phyloP scores from a whole-genome alignment of 2,113 vertebrate genomes.

The Bucco capensis region DNA sequence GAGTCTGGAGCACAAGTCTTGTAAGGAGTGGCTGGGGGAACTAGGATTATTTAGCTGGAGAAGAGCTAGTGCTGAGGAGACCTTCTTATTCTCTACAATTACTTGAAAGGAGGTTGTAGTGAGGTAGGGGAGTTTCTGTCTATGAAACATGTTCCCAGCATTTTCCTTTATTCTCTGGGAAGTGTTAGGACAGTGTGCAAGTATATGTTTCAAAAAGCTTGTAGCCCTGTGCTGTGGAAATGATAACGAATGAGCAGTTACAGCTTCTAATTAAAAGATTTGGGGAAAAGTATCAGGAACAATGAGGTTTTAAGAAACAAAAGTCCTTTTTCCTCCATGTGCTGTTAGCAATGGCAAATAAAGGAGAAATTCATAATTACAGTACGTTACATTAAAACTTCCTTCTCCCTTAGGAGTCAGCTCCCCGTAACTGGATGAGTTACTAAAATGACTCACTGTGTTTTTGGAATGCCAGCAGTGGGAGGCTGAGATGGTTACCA shows the following conservation, averaged over 20 bases:
- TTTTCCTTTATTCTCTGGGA: background rate
- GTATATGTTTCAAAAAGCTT: background rate
- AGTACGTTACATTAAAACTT: background rate
- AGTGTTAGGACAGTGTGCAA: background rate
- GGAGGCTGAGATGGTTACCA: background rate
- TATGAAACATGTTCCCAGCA: background rate
- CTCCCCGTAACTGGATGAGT: background rate
- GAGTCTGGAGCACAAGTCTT: too few relatives aligned
- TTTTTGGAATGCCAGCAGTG: background rate
- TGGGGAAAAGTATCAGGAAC: background rate
- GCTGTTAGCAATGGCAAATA: background rate
- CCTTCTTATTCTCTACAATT: too few relatives aligned
- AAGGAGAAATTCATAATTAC: background rate
- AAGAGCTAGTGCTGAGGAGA: too few relatives aligned
- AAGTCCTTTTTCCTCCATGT: background rate
- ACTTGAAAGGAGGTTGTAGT: too few relatives aligned
- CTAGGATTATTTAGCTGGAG: too few relatives aligned
- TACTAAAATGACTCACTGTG: accelerated
- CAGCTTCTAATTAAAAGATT: background rate
- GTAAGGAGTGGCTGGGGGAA: too few relatives aligned
- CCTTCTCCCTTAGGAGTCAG: background rate
- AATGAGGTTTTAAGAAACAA: background rate
- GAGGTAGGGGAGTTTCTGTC: background rate
- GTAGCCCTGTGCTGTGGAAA: background rate
- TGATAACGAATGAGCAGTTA: background rate